phyloP scores from a whole-genome alignment of 2,888 invertebrate species.

The Dendrolimus houi region DNA sequence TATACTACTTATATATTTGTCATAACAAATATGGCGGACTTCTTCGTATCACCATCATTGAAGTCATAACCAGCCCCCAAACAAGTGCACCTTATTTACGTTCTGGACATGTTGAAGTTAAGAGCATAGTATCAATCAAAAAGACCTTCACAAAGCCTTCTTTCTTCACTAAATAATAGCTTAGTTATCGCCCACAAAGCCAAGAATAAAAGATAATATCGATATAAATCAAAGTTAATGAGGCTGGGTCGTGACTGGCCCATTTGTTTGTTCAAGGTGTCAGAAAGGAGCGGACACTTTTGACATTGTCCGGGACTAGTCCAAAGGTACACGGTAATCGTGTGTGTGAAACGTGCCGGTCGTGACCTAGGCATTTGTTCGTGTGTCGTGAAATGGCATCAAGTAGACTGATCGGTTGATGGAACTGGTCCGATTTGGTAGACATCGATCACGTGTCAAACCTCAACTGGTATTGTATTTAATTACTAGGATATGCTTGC shows the following conservation, averaged over 20 bases:
- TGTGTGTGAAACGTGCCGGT: constrained; percentile 32
- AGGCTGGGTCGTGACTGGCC: constrained; percentile 51
- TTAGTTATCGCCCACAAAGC: constrained; percentile 4
- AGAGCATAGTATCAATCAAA: too few species aligned
- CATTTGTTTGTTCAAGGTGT: constrained; percentile 47
- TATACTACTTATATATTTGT: too few species aligned
- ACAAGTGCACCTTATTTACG: too few species aligned
- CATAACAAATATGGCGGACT: too few species aligned
- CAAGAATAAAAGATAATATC: constrained; percentile 29
- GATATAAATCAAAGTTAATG: constrained; percentile 40
- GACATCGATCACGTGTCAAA: background rate
- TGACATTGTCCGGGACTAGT: constrained; percentile 49
- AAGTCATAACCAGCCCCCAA: too few species aligned
- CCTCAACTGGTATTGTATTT: too few species aligned
- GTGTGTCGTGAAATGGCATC: constrained; percentile 34
- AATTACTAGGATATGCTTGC: too few species aligned
- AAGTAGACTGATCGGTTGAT: constrained; percentile 7
- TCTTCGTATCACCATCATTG: too few species aligned
- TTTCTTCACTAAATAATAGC: constrained; percentile 2
- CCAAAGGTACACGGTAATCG: constrained; percentile 34
- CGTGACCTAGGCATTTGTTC: constrained; percentile 60
- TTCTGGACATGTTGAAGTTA: too few species aligned
- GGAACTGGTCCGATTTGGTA: background rate
- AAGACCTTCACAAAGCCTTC: too few species aligned
- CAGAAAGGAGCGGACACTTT: constrained; percentile 38